These are phyloP conservation scores for Thryonomys swinderianus DNA, from an alignment of 2,113 vertebrate genomes.

Conservation along the genomic window DNA sequence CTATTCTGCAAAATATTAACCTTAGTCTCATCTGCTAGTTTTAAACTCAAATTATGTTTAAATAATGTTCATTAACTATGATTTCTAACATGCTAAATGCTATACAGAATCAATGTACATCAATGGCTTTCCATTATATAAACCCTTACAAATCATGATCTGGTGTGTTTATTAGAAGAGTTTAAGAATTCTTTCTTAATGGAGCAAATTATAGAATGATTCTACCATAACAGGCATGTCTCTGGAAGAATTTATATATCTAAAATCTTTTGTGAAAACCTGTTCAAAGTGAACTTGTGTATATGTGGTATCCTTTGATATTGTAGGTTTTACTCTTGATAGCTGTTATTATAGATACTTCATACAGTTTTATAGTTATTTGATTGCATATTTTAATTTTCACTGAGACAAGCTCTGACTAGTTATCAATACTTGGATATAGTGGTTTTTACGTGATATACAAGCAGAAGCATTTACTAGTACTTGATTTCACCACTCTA, in stretches of 20 bases:
- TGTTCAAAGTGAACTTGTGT: background rate
- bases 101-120: background rate
- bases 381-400: constrained; percentile 23
- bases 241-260: background rate
- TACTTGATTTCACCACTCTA: constrained; percentile 43
- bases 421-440: background rate
- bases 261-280: constrained; percentile 47
- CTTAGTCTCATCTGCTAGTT: background rate
- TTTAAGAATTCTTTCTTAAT: constrained; percentile 35
- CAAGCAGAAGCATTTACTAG: background rate
- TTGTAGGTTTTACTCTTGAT: background rate
- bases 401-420: background rate
- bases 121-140: background rate
- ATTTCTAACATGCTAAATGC: constrained; percentile 12
- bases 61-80: constrained; percentile 42
- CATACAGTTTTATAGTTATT: constrained; percentile 49
- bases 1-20: constrained; percentile 6
- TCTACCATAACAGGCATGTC: background rate
- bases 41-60: constrained; percentile 47
- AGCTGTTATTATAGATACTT: background rate
- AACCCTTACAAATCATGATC: background rate
- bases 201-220: background rate
- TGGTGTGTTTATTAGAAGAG: background rate
- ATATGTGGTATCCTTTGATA: background rate
- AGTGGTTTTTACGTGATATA: background rate